Evolutionary conservation across 2,888 invertebrate genomes (phyloP).

Genomic region (Gerosis bhagava): DNA sequence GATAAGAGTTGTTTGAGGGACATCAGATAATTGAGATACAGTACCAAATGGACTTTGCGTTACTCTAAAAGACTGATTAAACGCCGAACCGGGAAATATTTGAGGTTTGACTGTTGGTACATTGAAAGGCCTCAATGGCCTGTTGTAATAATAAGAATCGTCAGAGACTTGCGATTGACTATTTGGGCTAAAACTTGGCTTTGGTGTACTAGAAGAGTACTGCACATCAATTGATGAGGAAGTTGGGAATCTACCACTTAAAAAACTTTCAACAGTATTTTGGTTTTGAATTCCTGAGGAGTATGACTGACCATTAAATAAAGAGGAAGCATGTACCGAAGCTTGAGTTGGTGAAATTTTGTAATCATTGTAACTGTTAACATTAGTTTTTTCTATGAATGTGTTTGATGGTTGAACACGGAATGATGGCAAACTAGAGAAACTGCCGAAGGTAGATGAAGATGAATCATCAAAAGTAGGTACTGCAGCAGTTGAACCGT

Average conservation of each 20-base stretch:
- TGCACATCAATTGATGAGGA: conserved; percentile 33
- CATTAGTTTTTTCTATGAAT: conserved; percentile 2
- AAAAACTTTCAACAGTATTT: not conserved
- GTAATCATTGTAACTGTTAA: conserved; percentile 11
- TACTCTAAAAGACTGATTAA: conserved; percentile 47
- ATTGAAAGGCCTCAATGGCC: conserved; percentile 52
- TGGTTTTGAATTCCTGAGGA: not conserved
- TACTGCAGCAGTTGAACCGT: not conserved
- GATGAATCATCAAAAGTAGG: conserved; percentile 14
- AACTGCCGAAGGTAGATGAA: not conserved
- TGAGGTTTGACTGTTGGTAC: conserved; percentile 35
- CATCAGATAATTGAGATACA: conserved; percentile 25
- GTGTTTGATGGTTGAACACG: not conserved
- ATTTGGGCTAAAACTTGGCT: conserved; percentile 39
- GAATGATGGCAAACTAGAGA: conserved; percentile 5
- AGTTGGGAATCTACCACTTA: conserved; percentile 5
- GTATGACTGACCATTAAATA: not conserved
- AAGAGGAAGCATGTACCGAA: conserved; percentile 1
- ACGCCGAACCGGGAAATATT: conserved; percentile 41
- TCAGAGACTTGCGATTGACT: conserved; percentile 43
- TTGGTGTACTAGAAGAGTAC: conserved; percentile 38
- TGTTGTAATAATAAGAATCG: conserved; percentile 57
- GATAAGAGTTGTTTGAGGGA: conserved; percentile 30
- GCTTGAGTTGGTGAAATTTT: conserved; percentile 10
- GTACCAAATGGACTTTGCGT: conserved; percentile 32